Evolutionary conservation across 2,113 vertebrate species (phyloP).

Genomic region (Dendropsophus ebraccatus): DNA sequence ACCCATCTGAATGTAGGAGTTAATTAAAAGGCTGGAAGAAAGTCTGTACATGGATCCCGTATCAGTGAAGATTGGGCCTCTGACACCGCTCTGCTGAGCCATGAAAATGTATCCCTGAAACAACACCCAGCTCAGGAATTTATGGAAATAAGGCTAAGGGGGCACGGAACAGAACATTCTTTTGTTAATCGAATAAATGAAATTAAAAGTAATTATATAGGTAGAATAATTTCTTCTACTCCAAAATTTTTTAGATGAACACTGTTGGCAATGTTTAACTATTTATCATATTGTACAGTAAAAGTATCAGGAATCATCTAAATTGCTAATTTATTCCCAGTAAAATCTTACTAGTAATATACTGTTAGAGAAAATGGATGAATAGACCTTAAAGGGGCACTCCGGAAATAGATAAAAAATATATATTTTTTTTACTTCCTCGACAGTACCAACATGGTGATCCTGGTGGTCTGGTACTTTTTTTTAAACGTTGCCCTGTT

Average conservation of each 20-base stretch:
- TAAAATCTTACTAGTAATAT: not conserved
- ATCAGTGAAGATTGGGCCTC: conserved; percentile 49
- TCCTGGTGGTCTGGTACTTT: too few species aligned
- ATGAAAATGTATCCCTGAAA: conserved; percentile 69
- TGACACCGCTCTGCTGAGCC: conserved; percentile 72
- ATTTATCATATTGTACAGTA: not conserved
- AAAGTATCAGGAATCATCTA: not conserved
- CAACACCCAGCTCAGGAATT: conserved; percentile 78
- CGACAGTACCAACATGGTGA: too few species aligned
- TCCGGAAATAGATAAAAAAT: too few species aligned
- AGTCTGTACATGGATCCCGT: conserved; percentile 59
- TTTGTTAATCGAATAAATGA: conserved; percentile 6
- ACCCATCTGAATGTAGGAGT: conserved; percentile 65
- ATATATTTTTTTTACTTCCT: too few species aligned
- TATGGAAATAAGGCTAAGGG: conserved; percentile 78
- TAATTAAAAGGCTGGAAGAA: conserved; percentile 67
- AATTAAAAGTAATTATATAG: conserved; percentile 27
- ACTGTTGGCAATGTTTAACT: not conserved
- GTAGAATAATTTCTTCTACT: not conserved
- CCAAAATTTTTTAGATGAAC: not conserved
- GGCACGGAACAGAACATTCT: conserved; percentile 65
- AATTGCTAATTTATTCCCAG: not conserved
- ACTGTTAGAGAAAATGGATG: not conserved
- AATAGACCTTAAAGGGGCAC: too few species aligned
- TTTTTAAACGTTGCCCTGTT: too few species aligned